Conservation (phyloP, 2,797 vertebrate species). For the Siniperca obscura region DNA sequence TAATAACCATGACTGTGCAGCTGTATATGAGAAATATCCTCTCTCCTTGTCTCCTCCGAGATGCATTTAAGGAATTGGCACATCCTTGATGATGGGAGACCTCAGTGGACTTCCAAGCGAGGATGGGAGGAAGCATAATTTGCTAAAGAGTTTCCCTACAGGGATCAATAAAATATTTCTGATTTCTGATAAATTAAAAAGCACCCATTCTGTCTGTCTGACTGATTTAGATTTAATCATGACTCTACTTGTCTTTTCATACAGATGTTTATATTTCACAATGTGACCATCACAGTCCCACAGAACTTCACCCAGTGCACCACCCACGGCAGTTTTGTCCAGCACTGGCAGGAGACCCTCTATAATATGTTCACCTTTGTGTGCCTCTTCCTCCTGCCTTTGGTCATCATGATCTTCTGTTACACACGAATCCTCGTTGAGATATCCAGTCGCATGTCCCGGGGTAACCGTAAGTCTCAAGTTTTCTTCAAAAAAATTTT, state of each 20-base stretch:
- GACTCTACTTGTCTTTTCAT: constrained; percentile 27
- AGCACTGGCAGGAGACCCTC: constrained; percentile 88
- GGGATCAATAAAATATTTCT: too few relatives aligned
- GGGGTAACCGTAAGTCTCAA: constrained; percentile 80
- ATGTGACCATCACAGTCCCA: constrained; percentile 86
- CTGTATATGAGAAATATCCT: neutral
- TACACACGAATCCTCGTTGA: constrained; percentile 88
- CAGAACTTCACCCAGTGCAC: constrained; percentile 92
- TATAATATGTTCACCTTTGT: constrained; percentile 92
- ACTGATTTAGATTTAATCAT: neutral
- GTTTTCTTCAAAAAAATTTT: neutral
- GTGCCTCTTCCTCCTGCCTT: constrained; percentile 91
- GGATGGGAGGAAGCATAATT: neutral
- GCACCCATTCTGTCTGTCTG: neutral
- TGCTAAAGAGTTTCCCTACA: too few relatives aligned
- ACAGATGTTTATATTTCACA: constrained; percentile 91
- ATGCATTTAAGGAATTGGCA: neutral
- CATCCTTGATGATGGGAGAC: neutral
- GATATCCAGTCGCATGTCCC: constrained; percentile 88
- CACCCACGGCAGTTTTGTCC: constrained; percentile 87
- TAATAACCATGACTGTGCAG: neutral
- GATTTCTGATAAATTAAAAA: neutral
- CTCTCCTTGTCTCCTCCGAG: neutral
- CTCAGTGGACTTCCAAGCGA: neutral
- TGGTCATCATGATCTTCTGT: constrained; percentile 91